Evolutionary conservation across 2,888 invertebrate species (phyloP).

Genomic region (Tillus elongatus): DNA sequence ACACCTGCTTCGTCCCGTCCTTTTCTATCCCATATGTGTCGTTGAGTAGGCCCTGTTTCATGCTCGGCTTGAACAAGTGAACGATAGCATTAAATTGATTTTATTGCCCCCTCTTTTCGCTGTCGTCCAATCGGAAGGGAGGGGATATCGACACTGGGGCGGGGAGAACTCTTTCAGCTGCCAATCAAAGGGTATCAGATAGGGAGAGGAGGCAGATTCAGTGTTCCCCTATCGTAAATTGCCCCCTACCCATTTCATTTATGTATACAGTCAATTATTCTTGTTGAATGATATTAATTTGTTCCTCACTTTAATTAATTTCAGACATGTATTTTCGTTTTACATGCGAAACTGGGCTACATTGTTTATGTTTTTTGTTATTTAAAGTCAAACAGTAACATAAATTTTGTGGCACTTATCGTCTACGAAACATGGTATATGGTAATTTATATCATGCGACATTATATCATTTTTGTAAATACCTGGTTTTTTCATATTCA

Average conservation of each 20-base stretch:
- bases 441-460: too few species aligned
- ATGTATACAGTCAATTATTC: slow-evolving; percentile 30
- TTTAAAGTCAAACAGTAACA: too few species aligned
- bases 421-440: too few species aligned
- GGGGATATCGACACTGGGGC: slow-evolving; percentile 35
- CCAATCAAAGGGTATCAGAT: slow-evolving; percentile 30
- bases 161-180: slow-evolving; percentile 37
- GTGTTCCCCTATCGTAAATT: slow-evolving; percentile 16
- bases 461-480: too few species aligned
- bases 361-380: too few species aligned
- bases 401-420: too few species aligned
- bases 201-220: slow-evolving; percentile 9
- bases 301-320: slow-evolving; percentile 34
- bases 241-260: slow-evolving; percentile 15
- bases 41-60: slow-evolving; percentile 28
- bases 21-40: slow-evolving; percentile 24
- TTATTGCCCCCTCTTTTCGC: slow-evolving; percentile 40
- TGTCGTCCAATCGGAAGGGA: slow-evolving; percentile 36
- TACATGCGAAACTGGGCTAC: too few species aligned
- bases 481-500: too few species aligned
- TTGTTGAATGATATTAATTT: slow-evolving; percentile 36
- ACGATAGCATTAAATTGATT: slow-evolving; percentile 44
- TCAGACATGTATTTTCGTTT: slow-evolving; percentile 25
- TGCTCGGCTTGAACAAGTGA: slow-evolving; percentile 32
- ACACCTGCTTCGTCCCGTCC: too few species aligned